phyloP scores from a whole-genome alignment of 2,888 invertebrate species.

The Thereva nobilitata region DNA sequence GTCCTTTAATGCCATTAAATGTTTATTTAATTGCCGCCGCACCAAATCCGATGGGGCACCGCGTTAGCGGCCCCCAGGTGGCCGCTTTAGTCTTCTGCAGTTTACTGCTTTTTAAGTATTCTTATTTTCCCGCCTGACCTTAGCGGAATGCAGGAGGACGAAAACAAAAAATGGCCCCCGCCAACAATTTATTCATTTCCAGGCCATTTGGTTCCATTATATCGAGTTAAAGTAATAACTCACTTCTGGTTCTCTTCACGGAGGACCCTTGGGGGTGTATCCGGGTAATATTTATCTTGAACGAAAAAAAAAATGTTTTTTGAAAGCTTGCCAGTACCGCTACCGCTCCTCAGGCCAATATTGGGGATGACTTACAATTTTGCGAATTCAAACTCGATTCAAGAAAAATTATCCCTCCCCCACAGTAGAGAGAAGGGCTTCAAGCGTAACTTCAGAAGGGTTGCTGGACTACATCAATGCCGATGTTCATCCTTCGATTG shows the following conservation, averaged over 20 bases:
- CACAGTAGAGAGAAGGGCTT: neutral
- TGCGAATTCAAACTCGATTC: neutral
- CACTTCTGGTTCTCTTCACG: conserved; percentile 1
- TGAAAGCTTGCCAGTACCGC: neutral
- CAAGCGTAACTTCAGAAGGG: neutral
- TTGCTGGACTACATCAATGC: neutral
- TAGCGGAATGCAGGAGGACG: neutral
- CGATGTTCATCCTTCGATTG: neutral
- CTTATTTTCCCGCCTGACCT: neutral
- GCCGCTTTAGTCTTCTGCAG: too few species aligned
- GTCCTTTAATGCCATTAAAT: too few species aligned
- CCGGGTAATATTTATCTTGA: neutral
- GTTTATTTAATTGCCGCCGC: too few species aligned
- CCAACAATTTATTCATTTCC: conserved; percentile 1
- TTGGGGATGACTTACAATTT: neutral
- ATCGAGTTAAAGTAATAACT: neutral
- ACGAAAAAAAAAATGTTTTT: neutral
- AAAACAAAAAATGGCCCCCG: neutral
- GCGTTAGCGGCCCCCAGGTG: too few species aligned
- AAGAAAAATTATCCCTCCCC: neutral
- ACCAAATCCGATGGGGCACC: too few species aligned
- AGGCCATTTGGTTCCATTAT: neutral
- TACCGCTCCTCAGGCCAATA: neutral
- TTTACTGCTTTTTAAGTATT: neutral
- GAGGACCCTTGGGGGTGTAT: neutral